These are phyloP conservation scores for Drosophila mercatorum DNA, from an alignment of 2,888 invertebrate genomes.

Conservation along the genomic window DNA sequence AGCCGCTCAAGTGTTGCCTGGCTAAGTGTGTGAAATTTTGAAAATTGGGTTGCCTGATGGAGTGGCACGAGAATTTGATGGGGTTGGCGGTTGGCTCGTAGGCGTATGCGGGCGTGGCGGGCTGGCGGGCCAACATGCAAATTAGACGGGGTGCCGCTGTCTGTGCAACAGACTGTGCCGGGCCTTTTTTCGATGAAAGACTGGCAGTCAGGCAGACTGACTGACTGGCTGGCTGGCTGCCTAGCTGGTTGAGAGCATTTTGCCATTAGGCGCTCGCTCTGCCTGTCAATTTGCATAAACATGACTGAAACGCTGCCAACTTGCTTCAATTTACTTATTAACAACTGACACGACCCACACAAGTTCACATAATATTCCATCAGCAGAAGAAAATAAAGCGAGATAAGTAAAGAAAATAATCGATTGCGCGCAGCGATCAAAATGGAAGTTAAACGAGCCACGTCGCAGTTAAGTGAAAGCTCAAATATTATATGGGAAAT, in stretches of 20 bases:
- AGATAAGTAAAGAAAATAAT: constrained; percentile 20
- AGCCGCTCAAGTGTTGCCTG: constrained; percentile 49
- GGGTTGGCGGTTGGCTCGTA: neutral
- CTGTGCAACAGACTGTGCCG: constrained; percentile 44
- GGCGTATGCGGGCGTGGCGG: neutral
- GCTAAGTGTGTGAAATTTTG: constrained; percentile 43
- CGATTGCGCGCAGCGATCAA: constrained; percentile 7
- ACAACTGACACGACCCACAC: constrained; percentile 43
- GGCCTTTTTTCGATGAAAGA: constrained; percentile 1
- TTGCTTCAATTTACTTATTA: constrained; percentile 52
- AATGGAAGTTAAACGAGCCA: constrained; percentile 4
- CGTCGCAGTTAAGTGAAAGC: neutral
- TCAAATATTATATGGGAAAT: constrained; percentile 4
- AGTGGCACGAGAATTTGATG: constrained; percentile 7
- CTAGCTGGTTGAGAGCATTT: constrained; percentile 47
- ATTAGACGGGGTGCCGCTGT: constrained; percentile 35
- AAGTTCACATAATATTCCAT: constrained; percentile 27
- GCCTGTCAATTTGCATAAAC: constrained; percentile 57
- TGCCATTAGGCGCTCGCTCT: constrained; percentile 40
- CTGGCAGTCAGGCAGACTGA: constrained; percentile 10
- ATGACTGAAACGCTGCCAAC: constrained; percentile 35
- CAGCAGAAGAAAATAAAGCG: neutral
- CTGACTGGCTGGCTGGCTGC: constrained; percentile 6
- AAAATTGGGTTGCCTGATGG: constrained; percentile 42
- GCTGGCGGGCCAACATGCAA: constrained; percentile 19